Base-by-base conservation (phyloP, 2,797 vertebrate genomes). In the Novumbra hubbsi region DNA sequence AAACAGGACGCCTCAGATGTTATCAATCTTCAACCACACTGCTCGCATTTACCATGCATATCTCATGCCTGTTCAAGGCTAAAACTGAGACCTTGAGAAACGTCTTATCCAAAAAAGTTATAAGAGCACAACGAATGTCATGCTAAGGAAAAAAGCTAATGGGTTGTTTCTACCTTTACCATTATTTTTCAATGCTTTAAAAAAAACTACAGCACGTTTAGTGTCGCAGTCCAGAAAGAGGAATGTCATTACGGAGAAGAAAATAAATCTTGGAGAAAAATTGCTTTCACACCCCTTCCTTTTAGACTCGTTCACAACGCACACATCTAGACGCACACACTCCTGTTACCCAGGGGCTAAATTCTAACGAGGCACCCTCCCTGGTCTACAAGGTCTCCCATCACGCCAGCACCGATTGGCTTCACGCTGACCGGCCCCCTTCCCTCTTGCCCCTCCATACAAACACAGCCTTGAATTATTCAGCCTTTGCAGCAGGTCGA, bases 391-490 rank as follows among this genome's bases (percentile, higher is more conserved):
- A 86, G 87, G 84, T 83, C 86, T 90, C 78, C 78, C 75, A 82
- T 84, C 78, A 86, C 89, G 84, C 85, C 88, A 90, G 82, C 80
- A 84, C 83, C 73, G 55, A 89, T 89, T 86, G 84, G 82, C 86
- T 88, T 90, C 88, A 89, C 62, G 79, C 83, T 85, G 87, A 83
- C 88, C 81, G 41, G 71, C 78, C 68, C 41, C 28, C 85, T 78
- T 72, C 64, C 27, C 74, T 74, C 49, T 76, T 57, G 30, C 76
- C 79, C 75, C 80, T 80, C 86, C 84, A 83, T 70, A 75, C 69
- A 83, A 74, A 76, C 41, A 79, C 81, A 77, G 80, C 87, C 83
- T 82, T 92, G 88, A 91, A 92, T 92, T 88, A 92, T 89, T 92
- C 85, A 90, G 87, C 83, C 79, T 91, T 85, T 87, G 83, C 74